phyloP scores from a whole-genome alignment of 2,888 invertebrate genomes.

The Caenorhabditis sinica region DNA sequence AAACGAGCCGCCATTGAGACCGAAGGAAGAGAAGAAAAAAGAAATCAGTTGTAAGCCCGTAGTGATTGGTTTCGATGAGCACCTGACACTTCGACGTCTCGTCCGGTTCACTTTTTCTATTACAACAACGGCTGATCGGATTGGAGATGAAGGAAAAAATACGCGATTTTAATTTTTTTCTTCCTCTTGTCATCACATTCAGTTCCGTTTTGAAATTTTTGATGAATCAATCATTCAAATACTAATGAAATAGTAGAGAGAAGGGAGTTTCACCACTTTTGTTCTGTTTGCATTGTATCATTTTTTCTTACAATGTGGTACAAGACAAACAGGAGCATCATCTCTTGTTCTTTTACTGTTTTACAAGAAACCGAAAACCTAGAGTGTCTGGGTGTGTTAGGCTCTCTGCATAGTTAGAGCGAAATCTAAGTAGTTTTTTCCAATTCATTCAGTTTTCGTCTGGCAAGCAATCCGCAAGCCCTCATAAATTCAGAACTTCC shows the following conservation, averaged over 20 bases:
- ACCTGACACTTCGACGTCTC: conserved; percentile 61
- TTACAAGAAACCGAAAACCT: conserved; percentile 42
- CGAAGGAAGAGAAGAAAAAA: conserved; percentile 8
- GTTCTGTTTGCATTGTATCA: conserved; percentile 59
- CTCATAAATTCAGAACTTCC: too few species aligned
- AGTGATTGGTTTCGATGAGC: conserved; percentile 61
- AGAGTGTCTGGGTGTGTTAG: not conserved
- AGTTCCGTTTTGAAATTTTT: not conserved
- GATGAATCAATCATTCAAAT: conserved; percentile 8
- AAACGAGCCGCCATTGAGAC: conserved; percentile 58
- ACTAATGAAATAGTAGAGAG: conserved; percentile 16
- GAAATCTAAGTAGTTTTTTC: not conserved
- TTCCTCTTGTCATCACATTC: not conserved
- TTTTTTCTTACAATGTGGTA: conserved; percentile 55
- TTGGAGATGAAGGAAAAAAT: conserved; percentile 9
- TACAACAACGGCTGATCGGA: conserved; percentile 13
- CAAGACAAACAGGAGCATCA: conserved; percentile 57
- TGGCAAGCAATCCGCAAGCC: too few species aligned
- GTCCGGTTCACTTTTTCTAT: conserved; percentile 45
- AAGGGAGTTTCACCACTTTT: conserved; percentile 38
- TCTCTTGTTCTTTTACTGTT: conserved; percentile 49
- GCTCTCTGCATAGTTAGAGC: not conserved
- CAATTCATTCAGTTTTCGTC: not conserved
- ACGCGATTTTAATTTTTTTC: conserved; percentile 28
- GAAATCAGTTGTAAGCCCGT: conserved; percentile 65